Evolutionary conservation across 1,140 invertebrate genomes (phyloP), one percentile per base, ranked within the genome.

Genomic region (Bombus confusus): DNA sequence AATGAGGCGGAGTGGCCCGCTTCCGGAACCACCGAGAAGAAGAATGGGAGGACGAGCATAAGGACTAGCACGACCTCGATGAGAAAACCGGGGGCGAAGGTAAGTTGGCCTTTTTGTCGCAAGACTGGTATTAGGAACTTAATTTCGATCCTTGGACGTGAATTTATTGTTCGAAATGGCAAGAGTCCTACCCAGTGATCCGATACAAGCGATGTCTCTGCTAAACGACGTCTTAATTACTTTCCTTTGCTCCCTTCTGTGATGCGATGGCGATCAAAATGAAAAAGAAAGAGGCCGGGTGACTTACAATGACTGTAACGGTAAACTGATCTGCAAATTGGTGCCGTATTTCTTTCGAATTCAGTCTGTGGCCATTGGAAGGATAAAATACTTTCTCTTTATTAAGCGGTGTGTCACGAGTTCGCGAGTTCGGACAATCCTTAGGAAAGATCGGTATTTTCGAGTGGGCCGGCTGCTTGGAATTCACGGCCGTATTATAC

Each of bases 401-500:
- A 41, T 52, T 57, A 80, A 25, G 22, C n/a, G 18, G 10, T 31
- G 15, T 18, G 39, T 72, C 73, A 62, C 18, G 22, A 22, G 18
- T 34, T n/a, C 22, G 69, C 34, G 52, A 57, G 15, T 52, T 39
- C 34, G 10, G 4, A 8, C 31, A 28, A 25, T 22, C 78, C 59
- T n/a, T 3, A 9, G 8, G 18, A 12, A 18, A 8, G 10, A 39
- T 41, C 10, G 37, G 13, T 25, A n/a, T 1, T 28, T 37, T 12
- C 18, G 1, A 12, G 18, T 34, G 25, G 47, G 31, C 15, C 6
- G 22, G 47, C 39, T 47, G 43, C 13, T 76, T 28, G 28, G 43
- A 68, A 83, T 83, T 83, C 64, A 78, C 37, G 8, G 43, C 15
- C 18, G 15, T 78, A 34, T 83, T 83, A 78, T 83, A 69, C 74